phyloP scores from a whole-genome alignment of 2,888 invertebrate species.

The Luperina nickerlii region DNA sequence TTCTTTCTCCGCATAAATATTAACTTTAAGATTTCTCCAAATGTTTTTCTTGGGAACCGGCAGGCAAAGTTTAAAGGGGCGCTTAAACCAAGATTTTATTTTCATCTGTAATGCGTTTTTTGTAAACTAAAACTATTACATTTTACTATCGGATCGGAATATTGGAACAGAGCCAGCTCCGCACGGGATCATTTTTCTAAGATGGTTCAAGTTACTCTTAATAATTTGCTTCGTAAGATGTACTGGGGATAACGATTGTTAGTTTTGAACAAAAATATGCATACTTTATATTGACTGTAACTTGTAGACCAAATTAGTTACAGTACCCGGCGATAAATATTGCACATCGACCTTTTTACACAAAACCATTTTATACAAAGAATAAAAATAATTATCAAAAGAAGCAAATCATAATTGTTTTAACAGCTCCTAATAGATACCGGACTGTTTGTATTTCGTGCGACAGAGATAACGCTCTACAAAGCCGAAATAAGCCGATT shows the following conservation, averaged over 20 bases:
- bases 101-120: slow-evolving; percentile 62
- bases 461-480: too few relatives aligned
- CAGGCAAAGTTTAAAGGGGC: slow-evolving; percentile 52
- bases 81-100: slow-evolving; percentile 59
- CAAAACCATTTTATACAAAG: too few relatives aligned
- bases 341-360: too few relatives aligned
- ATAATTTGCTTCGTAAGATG: slow-evolving; percentile 40
- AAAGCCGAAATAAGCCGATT: too few relatives aligned
- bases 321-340: too few relatives aligned
- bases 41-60: slow-evolving; percentile 52
- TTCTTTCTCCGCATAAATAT: slow-evolving; percentile 42
- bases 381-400: too few relatives aligned
- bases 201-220: slow-evolving; percentile 38
- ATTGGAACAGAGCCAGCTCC: slow-evolving; percentile 61
- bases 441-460: too few relatives aligned
- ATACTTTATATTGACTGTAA: not conserved
- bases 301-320: not conserved
- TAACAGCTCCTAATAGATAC: too few relatives aligned
- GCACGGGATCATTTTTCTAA: slow-evolving; percentile 49
- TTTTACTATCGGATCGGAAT: slow-evolving; percentile 58
- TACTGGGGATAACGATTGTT: slow-evolving; percentile 35
- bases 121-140: slow-evolving; percentile 66
- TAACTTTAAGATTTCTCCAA: slow-evolving; percentile 49
- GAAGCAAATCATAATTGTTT: too few relatives aligned
- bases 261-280: slow-evolving; percentile 6